phyloP scores from a whole-genome alignment of 92 coral and sea anemone genomes.

The Metridium senile region DNA sequence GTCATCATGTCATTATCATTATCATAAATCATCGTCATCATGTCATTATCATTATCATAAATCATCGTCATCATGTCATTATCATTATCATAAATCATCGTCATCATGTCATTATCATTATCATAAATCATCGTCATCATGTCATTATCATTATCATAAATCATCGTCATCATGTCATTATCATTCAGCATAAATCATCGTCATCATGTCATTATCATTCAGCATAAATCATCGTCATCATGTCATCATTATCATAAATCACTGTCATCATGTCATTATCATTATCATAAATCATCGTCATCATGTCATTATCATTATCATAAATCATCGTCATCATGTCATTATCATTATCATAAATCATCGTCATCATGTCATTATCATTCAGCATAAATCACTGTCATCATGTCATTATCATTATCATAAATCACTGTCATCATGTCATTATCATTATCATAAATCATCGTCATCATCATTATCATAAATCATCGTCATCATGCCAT shows the following conservation, averaged over 20 bases:
- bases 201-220: too few species aligned
- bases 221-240: background rate
- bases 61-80: background rate
- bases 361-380: too few species aligned
- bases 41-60: background rate
- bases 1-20: background rate
- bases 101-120: background rate
- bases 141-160: background rate
- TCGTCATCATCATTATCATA: background rate
- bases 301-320: background rate
- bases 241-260: too few species aligned
- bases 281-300: background rate
- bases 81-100: background rate
- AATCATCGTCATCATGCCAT: background rate
- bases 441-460: background rate
- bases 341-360: background rate
- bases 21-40: background rate
- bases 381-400: too few species aligned
- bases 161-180: too few species aligned
- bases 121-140: too few species aligned
- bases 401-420: too few species aligned
- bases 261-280: background rate
- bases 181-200: too few species aligned
- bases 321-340: background rate
- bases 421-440: background rate